Percentiles rank a stretch among this genome's conserved stretches.
phyloP scores from a whole-genome alignment of 2,113 vertebrate species.

The Paralichthys olivaceus region DNA sequence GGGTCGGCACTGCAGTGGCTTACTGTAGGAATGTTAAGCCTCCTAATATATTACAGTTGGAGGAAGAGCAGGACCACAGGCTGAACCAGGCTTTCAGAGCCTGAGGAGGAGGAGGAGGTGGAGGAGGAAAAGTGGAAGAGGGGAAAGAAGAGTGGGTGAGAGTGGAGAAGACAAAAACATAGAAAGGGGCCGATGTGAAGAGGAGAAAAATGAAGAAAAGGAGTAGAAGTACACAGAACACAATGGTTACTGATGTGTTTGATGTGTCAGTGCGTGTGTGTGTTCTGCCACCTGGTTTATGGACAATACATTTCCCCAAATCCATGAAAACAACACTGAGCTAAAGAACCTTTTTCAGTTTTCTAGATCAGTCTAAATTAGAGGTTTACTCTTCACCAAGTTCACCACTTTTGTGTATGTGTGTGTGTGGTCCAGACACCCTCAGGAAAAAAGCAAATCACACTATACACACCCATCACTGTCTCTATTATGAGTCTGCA shows the following conservation, averaged over 20 bases:
- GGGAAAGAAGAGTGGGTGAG: not conserved
- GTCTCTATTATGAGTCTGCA: not conserved
- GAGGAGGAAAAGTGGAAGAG: not conserved
- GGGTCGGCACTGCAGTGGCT: conserved; percentile 56
- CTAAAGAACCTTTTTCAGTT: too few relatives aligned
- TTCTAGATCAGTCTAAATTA: too few relatives aligned
- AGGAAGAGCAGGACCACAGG: conserved; percentile 68
- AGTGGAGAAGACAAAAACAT: not conserved
- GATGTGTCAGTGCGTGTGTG: not conserved
- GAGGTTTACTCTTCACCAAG: too few relatives aligned
- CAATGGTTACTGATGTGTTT: not conserved
- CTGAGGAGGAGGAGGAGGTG: not conserved
- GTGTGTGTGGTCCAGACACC: conserved; percentile 18
- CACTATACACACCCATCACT: not conserved
- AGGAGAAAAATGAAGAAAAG: not conserved
- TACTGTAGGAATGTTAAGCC: conserved; percentile 83
- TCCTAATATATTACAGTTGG: conserved; percentile 81
- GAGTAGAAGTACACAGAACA: not conserved
- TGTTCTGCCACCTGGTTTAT: not conserved
- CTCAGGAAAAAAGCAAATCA: conserved; percentile 2
- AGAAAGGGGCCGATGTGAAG: not conserved
- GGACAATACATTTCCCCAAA: too few relatives aligned
- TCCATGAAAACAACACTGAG: too few relatives aligned
- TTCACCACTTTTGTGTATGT: not conserved
- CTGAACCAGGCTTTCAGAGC: conserved; percentile 45